These are phyloP conservation scores for Diachrysia chrysitis DNA, from an alignment of 2,888 invertebrate species.

Conservation along the genomic window DNA sequence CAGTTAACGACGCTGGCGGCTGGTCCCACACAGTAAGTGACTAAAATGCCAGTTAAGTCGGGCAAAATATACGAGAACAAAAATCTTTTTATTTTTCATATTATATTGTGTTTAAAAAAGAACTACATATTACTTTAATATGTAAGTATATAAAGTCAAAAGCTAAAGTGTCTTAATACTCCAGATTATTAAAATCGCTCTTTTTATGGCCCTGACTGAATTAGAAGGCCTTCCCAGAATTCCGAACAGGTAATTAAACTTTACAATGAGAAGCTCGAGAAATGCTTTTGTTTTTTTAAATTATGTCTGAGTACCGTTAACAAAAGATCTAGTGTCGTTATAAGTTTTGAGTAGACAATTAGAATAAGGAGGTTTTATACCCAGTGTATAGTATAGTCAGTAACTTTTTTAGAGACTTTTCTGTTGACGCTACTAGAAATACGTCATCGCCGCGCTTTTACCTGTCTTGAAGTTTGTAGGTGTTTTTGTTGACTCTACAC, in stretches of 20 bases:
- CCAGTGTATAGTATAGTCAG: background rate
- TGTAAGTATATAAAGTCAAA: background rate
- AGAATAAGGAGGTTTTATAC: constrained; percentile 7
- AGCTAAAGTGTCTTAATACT: background rate
- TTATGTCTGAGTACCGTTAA: constrained; percentile 39
- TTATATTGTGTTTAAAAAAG: no score
- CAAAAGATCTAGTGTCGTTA: constrained; percentile 34
- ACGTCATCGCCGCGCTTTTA: background rate
- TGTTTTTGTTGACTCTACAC: constrained; percentile 1
- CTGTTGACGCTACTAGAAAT: background rate
- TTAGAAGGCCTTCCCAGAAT: constrained; percentile 62
- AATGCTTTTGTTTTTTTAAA: constrained; percentile 61
- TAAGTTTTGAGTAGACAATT: constrained; percentile 12
- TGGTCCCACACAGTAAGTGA: no score
- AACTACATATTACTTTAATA: no score
- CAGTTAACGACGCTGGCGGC: no score
- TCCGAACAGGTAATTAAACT: constrained; percentile 65
- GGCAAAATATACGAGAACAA: no score
- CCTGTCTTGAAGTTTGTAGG: background rate
- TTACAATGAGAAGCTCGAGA: constrained; percentile 61
- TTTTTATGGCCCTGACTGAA: constrained; percentile 46
- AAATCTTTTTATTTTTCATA: no score
- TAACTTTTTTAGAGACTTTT: background rate
- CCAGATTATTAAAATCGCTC: constrained; percentile 24
- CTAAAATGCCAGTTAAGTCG: no score